Evolutionary conservation across 2,113 vertebrate species (phyloP).

Genomic region (Guaruba guarouba): DNA sequence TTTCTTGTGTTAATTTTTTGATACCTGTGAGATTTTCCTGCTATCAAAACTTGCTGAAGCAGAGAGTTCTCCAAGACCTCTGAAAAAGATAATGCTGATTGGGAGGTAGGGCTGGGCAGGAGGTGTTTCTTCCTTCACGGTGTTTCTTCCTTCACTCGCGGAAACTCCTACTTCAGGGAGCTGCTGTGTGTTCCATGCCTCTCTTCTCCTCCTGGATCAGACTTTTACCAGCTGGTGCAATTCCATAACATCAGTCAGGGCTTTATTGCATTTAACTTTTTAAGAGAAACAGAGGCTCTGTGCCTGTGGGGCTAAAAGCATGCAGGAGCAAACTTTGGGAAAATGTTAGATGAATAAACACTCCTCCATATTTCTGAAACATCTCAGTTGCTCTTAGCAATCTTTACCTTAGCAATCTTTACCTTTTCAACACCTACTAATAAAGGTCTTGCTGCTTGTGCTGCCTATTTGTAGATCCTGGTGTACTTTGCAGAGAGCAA

Average conservation of each 20-base stretch:
- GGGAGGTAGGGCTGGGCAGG: neutral
- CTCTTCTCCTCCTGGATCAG: neutral
- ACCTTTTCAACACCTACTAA: neutral
- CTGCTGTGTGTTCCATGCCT: neutral
- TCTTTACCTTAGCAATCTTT: neutral
- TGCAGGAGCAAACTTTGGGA: neutral
- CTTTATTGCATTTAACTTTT: neutral
- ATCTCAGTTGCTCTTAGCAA: neutral
- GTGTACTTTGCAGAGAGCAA: neutral
- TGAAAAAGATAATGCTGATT: rapidly evolving
- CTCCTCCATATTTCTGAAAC: neutral
- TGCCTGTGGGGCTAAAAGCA: neutral
- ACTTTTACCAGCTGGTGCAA: neutral
- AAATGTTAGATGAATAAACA: neutral
- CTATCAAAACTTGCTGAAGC: neutral
- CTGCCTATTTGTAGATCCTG: neutral
- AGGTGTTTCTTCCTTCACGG: neutral
- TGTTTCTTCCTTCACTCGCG: neutral
- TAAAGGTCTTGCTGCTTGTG: neutral
- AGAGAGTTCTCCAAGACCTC: neutral
- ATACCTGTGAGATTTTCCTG: conserved; percentile 9
- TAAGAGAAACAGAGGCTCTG: neutral
- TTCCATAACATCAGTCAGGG: neutral
- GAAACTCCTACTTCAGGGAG: neutral
- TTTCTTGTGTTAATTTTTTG: conserved; percentile 19